Evolutionary conservation across 2,888 invertebrate genomes (phyloP), one percentile per base, ranked within the genome.

Genomic region (Scelioninae gen. 2): DNA sequence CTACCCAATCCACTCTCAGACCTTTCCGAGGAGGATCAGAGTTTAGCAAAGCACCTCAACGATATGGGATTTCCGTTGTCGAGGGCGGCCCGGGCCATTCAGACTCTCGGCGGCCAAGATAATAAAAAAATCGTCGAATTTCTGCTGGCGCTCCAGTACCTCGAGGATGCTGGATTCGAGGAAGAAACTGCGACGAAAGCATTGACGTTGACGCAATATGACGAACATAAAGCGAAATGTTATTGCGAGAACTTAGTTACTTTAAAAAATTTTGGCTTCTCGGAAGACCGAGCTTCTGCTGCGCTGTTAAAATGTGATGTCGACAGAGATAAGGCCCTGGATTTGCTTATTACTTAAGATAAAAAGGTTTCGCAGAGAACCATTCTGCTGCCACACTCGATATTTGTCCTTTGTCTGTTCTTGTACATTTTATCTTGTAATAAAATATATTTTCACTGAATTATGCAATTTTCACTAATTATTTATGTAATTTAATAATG

Each of bases 91-190:
- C 90, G 94, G 79, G 93, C 94, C n/a, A 81, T 86, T 48, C 93
- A 93, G 78, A 90, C 91, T 78, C 88, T 92, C 52, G 88, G 94
- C 76, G 95, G 96, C 67, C 89, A 89, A 83, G 92, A 95, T 88
- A 94, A 96, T 86, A 96, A 95, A 87, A 94, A 94, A 90, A 94
- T 95, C 78, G 91, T 96, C 65, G 96, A 96, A 84, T 93, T 93
- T 86, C 89, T 96, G 50, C 89, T 96, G 79, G 91, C 92, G 74
- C 88, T 89, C 15, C 88, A 89, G 74, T 82, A 84, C 31, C 80
- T 89, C 46, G 88, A 88, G 75, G 89, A 89, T 75, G 80, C 81
- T 25, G 87, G 87, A 15, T 83, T 85, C 37, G 82, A 87, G 16
- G 86, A 86, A 53, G 86, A 87, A 43, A 85, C 86, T 61, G 88